Evolutionary conservation across 2,113 vertebrate genomes (phyloP).

Genomic region (Syngnathus scovelli): DNA sequence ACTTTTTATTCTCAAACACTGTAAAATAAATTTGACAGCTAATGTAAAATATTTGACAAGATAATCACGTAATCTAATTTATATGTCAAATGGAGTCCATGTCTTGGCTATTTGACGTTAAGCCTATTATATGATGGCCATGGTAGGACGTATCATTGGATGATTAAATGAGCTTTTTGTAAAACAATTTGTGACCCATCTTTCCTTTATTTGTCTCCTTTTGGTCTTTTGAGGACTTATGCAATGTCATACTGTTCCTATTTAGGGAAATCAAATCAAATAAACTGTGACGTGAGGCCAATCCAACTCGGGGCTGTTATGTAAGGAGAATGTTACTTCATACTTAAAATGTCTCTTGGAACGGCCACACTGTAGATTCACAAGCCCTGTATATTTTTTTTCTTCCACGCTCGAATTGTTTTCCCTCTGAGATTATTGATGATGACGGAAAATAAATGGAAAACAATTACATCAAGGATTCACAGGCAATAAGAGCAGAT

Average conservation of each 20-base stretch:
- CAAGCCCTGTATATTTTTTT: constrained; percentile 82
- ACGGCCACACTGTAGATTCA: constrained; percentile 65
- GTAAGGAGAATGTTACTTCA: constrained; percentile 66
- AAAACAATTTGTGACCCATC: not conserved
- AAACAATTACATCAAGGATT: constrained; percentile 21
- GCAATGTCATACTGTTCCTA: constrained; percentile 63
- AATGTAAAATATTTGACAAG: not conserved
- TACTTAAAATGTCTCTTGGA: constrained; percentile 63
- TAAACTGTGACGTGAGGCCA: constrained; percentile 62
- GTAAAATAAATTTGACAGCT: not conserved
- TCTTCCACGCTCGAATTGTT: constrained; percentile 74
- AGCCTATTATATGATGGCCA: not conserved
- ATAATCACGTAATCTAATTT: not conserved
- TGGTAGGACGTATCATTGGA: not conserved
- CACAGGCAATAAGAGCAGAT: not conserved
- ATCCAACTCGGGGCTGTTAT: constrained; percentile 61
- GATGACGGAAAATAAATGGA: constrained; percentile 23
- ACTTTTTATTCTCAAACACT: constrained; percentile 14
- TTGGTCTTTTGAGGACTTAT: constrained; percentile 40
- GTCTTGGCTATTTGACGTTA: not conserved
- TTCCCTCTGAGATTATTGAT: constrained; percentile 53
- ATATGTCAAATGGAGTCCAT: not conserved
- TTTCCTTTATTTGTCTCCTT: constrained; percentile 3
- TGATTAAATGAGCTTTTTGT: not conserved
- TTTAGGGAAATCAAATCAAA: constrained; percentile 67